phyloP scores from a whole-genome alignment of 2,888 invertebrate species.

The Sylvicola cinctus region DNA sequence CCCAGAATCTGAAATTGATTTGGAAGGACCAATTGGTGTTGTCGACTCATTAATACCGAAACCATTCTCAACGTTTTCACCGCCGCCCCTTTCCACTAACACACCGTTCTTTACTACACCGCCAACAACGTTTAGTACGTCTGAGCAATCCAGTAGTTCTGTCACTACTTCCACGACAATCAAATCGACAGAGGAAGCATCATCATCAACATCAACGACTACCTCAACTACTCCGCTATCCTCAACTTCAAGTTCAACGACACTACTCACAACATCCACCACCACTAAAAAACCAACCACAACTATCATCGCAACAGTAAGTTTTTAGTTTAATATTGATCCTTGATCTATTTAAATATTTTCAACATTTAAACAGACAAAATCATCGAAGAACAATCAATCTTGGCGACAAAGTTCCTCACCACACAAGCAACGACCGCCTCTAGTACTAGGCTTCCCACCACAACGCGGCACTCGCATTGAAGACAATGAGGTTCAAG shows the following conservation, averaged over 20 bases:
- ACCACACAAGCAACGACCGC: slow-evolving; percentile 33
- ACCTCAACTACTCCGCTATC: slow-evolving; percentile 7
- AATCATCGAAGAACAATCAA: slow-evolving; percentile 27
- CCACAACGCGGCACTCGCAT: slow-evolving; percentile 40
- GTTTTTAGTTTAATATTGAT: slow-evolving; percentile 1
- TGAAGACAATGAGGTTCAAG: slow-evolving; percentile 57
- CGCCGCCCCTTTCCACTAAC: slow-evolving; percentile 6
- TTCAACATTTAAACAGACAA: slow-evolving; percentile 13
- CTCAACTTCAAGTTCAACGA: slow-evolving; percentile 12
- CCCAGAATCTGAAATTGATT: slow-evolving; percentile 31
- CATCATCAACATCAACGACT: slow-evolving; percentile 13
- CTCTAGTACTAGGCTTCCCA: slow-evolving; percentile 49
- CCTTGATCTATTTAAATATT: neutral
- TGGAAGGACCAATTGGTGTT: slow-evolving; percentile 21
- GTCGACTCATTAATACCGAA: slow-evolving; percentile 22
- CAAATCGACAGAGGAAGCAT: slow-evolving; percentile 6
- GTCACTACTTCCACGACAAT: slow-evolving; percentile 7
- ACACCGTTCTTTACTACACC: slow-evolving; percentile 11
- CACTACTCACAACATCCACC: slow-evolving; percentile 7
- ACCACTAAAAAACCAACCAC: slow-evolving; percentile 14
- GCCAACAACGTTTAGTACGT: slow-evolving; percentile 15
- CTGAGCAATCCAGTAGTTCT: too few relatives aligned
- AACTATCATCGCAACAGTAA: slow-evolving; percentile 9
- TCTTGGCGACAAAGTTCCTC: slow-evolving; percentile 19
- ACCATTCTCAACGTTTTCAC: slow-evolving; percentile 17